These are phyloP conservation scores for Oceanodroma tethys DNA, from an alignment of 2,113 vertebrate genomes.

Conservation along the genomic window DNA sequence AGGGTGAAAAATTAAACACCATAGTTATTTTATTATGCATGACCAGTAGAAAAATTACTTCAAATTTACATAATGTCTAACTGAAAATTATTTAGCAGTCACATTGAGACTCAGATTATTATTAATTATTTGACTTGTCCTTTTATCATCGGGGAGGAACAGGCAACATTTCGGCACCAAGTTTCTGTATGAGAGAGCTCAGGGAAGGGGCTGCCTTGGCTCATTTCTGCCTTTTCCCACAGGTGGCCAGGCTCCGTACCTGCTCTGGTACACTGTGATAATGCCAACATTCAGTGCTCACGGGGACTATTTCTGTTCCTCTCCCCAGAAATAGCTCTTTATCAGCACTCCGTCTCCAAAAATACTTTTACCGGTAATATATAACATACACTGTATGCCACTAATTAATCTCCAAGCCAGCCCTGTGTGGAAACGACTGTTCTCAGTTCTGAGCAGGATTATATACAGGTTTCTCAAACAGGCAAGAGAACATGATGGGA, in stretches of 20 bases:
- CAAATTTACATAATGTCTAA: slow-evolving; percentile 48
- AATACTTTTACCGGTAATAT: not conserved
- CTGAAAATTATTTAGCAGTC: slow-evolving; percentile 21
- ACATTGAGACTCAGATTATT: not conserved
- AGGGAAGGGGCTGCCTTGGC: not conserved
- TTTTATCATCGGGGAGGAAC: not conserved
- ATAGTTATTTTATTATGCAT: slow-evolving; percentile 38
- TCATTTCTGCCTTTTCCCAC: not conserved
- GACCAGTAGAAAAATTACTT: slow-evolving; percentile 9
- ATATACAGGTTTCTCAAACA: not conserved
- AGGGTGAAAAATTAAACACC: slow-evolving; percentile 54
- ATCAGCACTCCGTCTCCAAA: not conserved
- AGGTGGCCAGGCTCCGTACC: not conserved
- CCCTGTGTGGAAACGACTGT: not conserved
- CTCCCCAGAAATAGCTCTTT: not conserved
- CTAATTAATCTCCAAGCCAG: not conserved
- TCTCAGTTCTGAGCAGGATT: not conserved
- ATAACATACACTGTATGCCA: not conserved
- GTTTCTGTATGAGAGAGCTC: not conserved
- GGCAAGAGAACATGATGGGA: not conserved
- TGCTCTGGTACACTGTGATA: not conserved
- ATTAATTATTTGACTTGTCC: slow-evolving; percentile 16
- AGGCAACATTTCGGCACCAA: not conserved
- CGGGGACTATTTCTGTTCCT: not conserved
- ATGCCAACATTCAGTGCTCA: not conserved